Evolutionary conservation across 1,140 invertebrate genomes (phyloP).

Genomic region (Chelonus insularis): DNA sequence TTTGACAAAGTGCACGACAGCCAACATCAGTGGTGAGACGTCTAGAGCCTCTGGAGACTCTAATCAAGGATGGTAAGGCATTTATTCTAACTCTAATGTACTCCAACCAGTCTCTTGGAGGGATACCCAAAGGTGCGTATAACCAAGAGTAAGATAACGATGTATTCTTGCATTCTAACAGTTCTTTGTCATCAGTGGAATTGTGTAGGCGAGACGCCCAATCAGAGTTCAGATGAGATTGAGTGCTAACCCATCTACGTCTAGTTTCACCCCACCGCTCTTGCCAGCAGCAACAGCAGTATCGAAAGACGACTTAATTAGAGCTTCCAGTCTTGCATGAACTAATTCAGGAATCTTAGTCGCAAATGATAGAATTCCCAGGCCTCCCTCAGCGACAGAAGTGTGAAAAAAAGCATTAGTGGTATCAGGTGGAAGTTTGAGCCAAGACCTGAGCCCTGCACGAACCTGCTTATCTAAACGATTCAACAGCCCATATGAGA

Average conservation of each 20-base stretch:
- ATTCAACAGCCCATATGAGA: not conserved
- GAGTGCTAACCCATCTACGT: not conserved
- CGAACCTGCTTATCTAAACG: not conserved
- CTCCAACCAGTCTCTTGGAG: not conserved
- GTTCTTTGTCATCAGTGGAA: not conserved
- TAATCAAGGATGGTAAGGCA: not conserved
- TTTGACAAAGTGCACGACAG: not conserved
- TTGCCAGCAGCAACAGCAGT: not conserved
- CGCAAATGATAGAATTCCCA: not conserved
- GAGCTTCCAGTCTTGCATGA: not conserved
- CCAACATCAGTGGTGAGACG: no score
- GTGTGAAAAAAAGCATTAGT: slow-evolving; percentile 1
- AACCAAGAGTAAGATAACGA: slow-evolving; percentile 32
- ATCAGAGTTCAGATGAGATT: not conserved
- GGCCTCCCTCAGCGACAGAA: not conserved
- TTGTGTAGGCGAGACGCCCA: not conserved
- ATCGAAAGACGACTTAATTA: not conserved
- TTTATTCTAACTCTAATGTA: not conserved
- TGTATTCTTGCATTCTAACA: slow-evolving; percentile 17
- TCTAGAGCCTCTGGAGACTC: not conserved
- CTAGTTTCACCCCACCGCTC: not conserved
- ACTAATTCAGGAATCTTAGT: not conserved
- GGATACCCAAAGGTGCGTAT: not conserved
- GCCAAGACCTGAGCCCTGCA: not conserved
- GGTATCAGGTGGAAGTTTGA: not conserved